phyloP scores from a whole-genome alignment of 2,888 invertebrate species.

The Agrilus cyanescens region DNA sequence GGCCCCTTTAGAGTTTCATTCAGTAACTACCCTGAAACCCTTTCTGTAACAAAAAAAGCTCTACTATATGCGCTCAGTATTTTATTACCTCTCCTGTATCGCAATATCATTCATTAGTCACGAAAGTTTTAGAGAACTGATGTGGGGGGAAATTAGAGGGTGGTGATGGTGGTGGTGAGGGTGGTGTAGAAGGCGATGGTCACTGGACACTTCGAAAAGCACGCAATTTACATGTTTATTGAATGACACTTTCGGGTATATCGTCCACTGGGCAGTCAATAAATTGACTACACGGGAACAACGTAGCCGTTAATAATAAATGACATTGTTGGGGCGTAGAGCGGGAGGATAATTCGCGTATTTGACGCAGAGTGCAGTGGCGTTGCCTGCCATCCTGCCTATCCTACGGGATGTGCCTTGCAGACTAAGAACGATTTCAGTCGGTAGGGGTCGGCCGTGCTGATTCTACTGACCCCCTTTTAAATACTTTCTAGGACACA shows the following conservation, averaged over 20 bases:
- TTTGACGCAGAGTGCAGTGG: constrained; percentile 20
- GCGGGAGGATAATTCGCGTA: too few relatives aligned
- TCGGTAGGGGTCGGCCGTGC: constrained; percentile 6
- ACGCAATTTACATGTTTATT: constrained; percentile 21
- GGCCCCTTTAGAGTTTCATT: too few relatives aligned
- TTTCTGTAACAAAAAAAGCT: too few relatives aligned
- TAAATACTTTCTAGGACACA: too few relatives aligned
- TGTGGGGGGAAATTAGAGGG: too few relatives aligned
- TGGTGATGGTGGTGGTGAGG: too few relatives aligned
- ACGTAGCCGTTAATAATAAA: constrained; percentile 28
- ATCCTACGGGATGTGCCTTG: constrained; percentile 19
- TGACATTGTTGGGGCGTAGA: constrained; percentile 29
- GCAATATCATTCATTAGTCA: too few relatives aligned
- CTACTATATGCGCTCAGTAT: too few relatives aligned
- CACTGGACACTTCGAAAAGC: constrained; percentile 24
- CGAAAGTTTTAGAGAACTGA: too few relatives aligned
- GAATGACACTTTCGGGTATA: constrained; percentile 15
- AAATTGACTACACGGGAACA: constrained; percentile 22
- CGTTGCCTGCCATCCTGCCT: constrained; percentile 19
- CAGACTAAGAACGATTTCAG: constrained; percentile 2
- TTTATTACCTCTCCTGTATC: too few relatives aligned
- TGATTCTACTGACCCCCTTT: not conserved
- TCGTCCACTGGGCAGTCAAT: constrained; percentile 6
- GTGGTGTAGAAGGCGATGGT: constrained; percentile 2
- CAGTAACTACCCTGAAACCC: too few relatives aligned